Conservation (phyloP, 2,888 invertebrate species). For the Patella pellucida region DNA sequence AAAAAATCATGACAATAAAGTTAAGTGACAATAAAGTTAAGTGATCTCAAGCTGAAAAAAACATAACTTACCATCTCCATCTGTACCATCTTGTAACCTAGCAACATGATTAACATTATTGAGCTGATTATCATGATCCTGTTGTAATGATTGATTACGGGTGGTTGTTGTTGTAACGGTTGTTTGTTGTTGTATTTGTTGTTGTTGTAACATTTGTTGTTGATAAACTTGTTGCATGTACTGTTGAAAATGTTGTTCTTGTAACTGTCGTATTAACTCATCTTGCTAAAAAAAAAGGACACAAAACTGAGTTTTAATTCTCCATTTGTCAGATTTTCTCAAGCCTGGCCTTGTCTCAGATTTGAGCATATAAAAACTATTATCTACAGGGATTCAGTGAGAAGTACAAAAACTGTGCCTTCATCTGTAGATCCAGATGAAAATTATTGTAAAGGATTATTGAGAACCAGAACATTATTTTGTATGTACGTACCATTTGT, state of each 20-base stretch:
- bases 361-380: no score
- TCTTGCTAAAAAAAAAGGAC: conserved; percentile 81
- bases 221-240: conserved; percentile 93
- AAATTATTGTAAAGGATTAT: no score
- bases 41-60: no score
- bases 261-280: conserved; percentile 90
- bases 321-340: no score
- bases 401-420: no score
- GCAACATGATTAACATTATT: background rate
- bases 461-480: no score
- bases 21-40: no score
- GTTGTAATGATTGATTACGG: background rate
- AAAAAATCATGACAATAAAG: no score
- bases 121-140: background rate
- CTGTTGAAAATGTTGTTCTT: conserved; percentile 98
- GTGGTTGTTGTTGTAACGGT: conserved; percentile 13
- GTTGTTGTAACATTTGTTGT: conserved; percentile 70
- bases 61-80: background rate
- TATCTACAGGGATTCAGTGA: no score
- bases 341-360: no score
- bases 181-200: conserved; percentile 73
- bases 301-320: background rate
- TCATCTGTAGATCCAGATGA: no score
- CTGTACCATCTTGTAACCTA: background rate
- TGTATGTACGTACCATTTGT: conserved; percentile 73